Evolutionary conservation across 2,888 invertebrate genomes (phyloP), one percentile per base, ranked within the genome.

Genomic region (Mythimna ferrago): DNA sequence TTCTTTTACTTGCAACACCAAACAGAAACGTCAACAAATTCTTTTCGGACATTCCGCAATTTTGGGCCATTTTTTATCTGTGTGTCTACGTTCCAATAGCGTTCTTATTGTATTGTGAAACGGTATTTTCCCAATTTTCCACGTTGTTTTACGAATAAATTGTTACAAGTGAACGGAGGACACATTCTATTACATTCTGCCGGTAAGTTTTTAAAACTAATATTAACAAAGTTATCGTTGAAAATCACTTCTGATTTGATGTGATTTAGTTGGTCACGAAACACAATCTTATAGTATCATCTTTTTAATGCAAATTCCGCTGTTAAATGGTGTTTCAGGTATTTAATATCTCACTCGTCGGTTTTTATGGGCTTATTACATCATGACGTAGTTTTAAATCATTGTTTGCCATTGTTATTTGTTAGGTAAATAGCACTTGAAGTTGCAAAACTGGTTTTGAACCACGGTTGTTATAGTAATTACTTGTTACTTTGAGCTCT

Each of bases 391-490:
- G n/a, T 53, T 60, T 6, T 56, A 41, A 60, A 70, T 51, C 56
- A 62, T 41, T 57, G 54, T 70, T 72, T 70, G 58, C 32, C 56
- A 10, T 2, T 44, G 60, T 69, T 61, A 74, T 75, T 82, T 75
- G 56, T 66, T 11, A 19, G 51, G 65, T 60, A 78, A 78, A 60
- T 38, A 32, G 58, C 53, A 53, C 58, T 32, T 21, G 57, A 76
- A 80, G 71, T 78, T 76, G 66, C n/a, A 19, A 75, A 87, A 86
- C 86, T 72, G 85, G 86, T 86, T 87, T 48, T 84, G 44, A 48
- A 14, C 19, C 26, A 6, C 2, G 57, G 67, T 78, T 64, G 66
- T 51, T 69, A 48, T 0, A 61, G 56, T 80, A 80, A 81, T 75
- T 70, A 81, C 81, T 51, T 6, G 51, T 56, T 21, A 73, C 62